A percentile compares a stretch with the other conserved stretches of the same genome.
Evolutionary conservation across 1,140 invertebrate genomes (phyloP).

Genomic region (Luehdorfia chinensis): DNA sequence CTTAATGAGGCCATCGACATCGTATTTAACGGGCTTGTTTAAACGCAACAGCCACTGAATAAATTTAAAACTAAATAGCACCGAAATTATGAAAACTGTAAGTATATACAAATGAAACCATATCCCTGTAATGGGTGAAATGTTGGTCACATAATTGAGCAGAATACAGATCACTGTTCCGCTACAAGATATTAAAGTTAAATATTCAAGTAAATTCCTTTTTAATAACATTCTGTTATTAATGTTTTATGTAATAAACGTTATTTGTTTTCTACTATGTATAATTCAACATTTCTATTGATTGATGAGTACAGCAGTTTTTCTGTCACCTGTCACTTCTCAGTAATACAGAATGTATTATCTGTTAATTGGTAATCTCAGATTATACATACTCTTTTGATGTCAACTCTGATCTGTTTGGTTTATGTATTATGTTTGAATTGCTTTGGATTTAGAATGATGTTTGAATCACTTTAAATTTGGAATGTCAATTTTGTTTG

Average conservation of each 20-base stretch:
- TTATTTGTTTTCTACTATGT: constrained; percentile 4
- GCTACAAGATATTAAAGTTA: constrained; percentile 41
- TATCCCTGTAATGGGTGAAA: constrained; percentile 55
- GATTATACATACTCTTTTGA: no score
- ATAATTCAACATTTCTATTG: no score
- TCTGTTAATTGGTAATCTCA: no score
- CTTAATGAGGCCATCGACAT: constrained; percentile 37
- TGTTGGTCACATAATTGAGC: constrained; percentile 51
- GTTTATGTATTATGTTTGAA: no score
- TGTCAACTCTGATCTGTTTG: no score
- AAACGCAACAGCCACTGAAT: constrained; percentile 64
- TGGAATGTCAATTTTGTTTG: no score
- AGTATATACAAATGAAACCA: constrained; percentile 60
- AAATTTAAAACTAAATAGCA: constrained; percentile 58
- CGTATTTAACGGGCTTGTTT: constrained; percentile 64
- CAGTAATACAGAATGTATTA: no score
- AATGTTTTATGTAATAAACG: constrained; percentile 9
- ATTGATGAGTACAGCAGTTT: not conserved
- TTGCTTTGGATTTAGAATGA: no score
- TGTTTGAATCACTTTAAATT: no score
- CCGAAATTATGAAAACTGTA: constrained; percentile 48
- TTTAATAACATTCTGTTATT: constrained; percentile 58
- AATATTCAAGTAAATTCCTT: constrained; percentile 52
- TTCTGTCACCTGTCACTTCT: not conserved
- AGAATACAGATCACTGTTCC: constrained; percentile 45